phyloP scores from a whole-genome alignment of 1,140 invertebrate species.

The Aphaenogaster floridana region DNA sequence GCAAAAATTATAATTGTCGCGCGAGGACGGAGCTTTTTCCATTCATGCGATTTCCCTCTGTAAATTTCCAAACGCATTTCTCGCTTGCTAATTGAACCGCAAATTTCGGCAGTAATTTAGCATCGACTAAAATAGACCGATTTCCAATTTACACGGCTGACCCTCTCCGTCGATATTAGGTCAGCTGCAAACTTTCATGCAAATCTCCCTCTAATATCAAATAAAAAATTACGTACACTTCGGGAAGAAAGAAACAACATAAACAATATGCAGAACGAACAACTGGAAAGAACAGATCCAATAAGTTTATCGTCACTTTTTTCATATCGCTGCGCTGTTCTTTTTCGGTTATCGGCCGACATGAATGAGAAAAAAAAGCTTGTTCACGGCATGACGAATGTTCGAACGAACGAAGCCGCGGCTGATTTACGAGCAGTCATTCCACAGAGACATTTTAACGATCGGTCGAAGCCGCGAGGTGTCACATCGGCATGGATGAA shows the following conservation, averaged over 20 bases:
- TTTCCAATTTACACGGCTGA: constrained; percentile 21
- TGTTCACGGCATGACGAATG: constrained; percentile 65
- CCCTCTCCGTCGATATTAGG: background rate
- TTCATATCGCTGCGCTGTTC: constrained; percentile 36
- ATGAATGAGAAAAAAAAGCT: constrained; percentile 32
- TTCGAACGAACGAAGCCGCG: constrained; percentile 58
- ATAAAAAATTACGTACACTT: background rate
- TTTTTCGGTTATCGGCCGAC: constrained; percentile 45
- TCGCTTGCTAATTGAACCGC: constrained; percentile 49
- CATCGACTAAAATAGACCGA: constrained; percentile 47
- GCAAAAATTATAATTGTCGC: constrained; percentile 51
- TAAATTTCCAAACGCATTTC: constrained; percentile 46
- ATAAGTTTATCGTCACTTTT: constrained; percentile 45
- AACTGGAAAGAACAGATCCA: constrained; percentile 21
- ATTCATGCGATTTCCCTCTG: background rate
- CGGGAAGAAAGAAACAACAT: background rate
- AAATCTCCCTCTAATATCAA: background rate
- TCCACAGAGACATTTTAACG: constrained; percentile 61
- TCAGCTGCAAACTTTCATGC: background rate
- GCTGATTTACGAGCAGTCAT: constrained; percentile 70
- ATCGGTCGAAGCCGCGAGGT: constrained; percentile 62
- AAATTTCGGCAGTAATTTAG: constrained; percentile 46
- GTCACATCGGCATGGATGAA: constrained; percentile 55
- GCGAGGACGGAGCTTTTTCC: constrained; percentile 28
- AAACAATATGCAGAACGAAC: background rate